Conservation (phyloP, 2,888 invertebrate species). For the Archips xylosteana region DNA sequence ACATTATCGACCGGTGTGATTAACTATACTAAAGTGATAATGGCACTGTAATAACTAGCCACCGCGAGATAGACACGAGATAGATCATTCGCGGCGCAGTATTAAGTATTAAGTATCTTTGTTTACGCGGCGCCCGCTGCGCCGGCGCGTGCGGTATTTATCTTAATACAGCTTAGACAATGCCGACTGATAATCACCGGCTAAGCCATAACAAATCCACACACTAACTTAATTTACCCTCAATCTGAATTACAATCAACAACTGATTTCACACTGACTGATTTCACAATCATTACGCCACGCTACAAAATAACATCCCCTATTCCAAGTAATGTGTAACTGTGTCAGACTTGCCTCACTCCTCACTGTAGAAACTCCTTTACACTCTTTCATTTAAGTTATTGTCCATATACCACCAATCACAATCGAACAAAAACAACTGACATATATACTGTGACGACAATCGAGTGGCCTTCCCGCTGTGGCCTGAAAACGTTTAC, state of each 20-base stretch:
- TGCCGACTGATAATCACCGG: background rate
- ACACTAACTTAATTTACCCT: background rate
- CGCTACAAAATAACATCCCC: background rate
- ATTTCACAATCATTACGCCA: background rate
- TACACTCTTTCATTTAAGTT: constrained; percentile 3
- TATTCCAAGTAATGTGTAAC: background rate
- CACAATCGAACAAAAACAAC: constrained; percentile 21
- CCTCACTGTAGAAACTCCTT: constrained; percentile 15
- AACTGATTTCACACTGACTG: background rate
- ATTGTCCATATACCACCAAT: constrained; percentile 18
- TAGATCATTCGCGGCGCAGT: constrained; percentile 49
- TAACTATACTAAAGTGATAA: constrained; percentile 77
- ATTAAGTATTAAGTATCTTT: constrained; percentile 59
- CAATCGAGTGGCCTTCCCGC: constrained; percentile 11
- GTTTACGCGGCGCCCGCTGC: constrained; percentile 46
- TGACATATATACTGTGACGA: constrained; percentile 21
- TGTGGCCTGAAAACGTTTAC: constrained; percentile 13
- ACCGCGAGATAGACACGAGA: constrained; percentile 48
- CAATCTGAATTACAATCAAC: background rate
- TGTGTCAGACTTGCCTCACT: constrained; percentile 7
- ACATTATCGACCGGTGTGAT: constrained; percentile 73
- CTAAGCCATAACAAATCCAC: background rate
- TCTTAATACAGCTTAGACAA: constrained; percentile 14
- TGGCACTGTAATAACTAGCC: constrained; percentile 68
- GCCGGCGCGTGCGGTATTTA: constrained; percentile 11